Conservation (phyloP, 1,140 invertebrate genomes). For the Anastrepha obliqua region DNA sequence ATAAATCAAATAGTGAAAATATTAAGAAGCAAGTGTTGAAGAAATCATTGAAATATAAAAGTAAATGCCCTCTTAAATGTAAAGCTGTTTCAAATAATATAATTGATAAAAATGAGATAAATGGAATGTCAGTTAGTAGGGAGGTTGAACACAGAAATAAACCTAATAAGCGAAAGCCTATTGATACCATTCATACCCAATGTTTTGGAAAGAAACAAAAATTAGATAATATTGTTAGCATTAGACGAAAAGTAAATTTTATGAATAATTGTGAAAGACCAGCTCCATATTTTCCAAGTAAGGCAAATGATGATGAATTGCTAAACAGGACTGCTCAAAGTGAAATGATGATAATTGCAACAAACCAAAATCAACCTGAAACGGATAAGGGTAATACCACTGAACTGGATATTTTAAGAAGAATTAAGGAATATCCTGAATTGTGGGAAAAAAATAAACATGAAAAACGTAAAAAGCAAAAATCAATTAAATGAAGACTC, state of each 20-base stretch:
- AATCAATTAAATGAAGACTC: slow-evolving; percentile 21
- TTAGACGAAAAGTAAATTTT: slow-evolving; percentile 1
- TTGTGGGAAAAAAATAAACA: neutral
- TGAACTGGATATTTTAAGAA: neutral
- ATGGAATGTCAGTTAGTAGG: too few species aligned
- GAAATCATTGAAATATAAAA: too few species aligned
- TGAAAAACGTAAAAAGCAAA: neutral
- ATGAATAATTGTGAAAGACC: neutral
- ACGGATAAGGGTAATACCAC: neutral
- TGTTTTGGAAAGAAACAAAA: slow-evolving; percentile 21
- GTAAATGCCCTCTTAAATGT: too few species aligned
- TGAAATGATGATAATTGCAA: neutral
- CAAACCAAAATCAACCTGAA: slow-evolving; percentile 4
- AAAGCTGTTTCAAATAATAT: neutral
- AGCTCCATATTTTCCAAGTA: neutral
- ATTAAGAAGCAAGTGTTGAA: neutral
- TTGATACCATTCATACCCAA: neutral
- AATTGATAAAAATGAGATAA: neutral
- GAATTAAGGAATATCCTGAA: neutral
- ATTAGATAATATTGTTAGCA: slow-evolving; percentile 11
- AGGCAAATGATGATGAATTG: neutral
- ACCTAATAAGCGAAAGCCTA: neutral
- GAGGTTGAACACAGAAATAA: neutral
- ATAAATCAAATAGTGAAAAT: slow-evolving; percentile 40
- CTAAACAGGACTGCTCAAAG: neutral